Conservation (phyloP, 1,140 invertebrate species). For the Halyomorpha halys region DNA sequence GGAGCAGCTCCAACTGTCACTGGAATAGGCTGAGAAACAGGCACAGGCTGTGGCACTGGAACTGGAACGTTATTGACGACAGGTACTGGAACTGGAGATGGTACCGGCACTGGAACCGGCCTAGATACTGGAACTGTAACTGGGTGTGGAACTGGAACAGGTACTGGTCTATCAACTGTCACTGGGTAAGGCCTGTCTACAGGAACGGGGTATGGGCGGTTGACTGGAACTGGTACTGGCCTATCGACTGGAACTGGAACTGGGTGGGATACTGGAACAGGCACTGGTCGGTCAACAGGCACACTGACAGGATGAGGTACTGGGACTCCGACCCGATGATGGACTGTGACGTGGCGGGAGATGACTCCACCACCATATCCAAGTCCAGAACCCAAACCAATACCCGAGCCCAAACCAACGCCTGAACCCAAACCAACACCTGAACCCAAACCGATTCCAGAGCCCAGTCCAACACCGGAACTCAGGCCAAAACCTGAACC, state of each 20-base stretch:
- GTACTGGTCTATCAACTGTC: slow-evolving; percentile 44
- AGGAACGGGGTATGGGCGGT: slow-evolving; percentile 48
- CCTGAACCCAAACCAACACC: neutral
- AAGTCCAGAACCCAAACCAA: neutral
- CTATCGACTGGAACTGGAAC: too few relatives aligned
- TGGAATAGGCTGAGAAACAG: slow-evolving; percentile 33
- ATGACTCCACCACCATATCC: slow-evolving; percentile 35
- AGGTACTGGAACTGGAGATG: slow-evolving; percentile 49
- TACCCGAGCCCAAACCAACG: neutral
- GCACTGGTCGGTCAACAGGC: slow-evolving; percentile 33
- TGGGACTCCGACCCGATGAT: slow-evolving; percentile 42
- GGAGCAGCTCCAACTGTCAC: slow-evolving; percentile 33
- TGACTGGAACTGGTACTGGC: slow-evolving; percentile 40
- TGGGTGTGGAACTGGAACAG: slow-evolving; percentile 46
- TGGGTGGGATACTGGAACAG: slow-evolving; percentile 48
- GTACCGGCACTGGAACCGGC: slow-evolving; percentile 40
- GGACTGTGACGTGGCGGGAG: slow-evolving; percentile 36
- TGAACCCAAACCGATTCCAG: neutral
- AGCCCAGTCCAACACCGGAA: too few relatives aligned
- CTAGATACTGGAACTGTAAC: slow-evolving; percentile 35
- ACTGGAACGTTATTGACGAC: slow-evolving; percentile 53
- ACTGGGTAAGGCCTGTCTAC: slow-evolving; percentile 42
- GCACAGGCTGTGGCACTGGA: slow-evolving; percentile 54
- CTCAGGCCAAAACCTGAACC: too few relatives aligned
- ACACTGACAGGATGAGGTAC: slow-evolving; percentile 48